phyloP scores from a whole-genome alignment of 1,140 invertebrate genomes.

The Nephila pilipes region DNA sequence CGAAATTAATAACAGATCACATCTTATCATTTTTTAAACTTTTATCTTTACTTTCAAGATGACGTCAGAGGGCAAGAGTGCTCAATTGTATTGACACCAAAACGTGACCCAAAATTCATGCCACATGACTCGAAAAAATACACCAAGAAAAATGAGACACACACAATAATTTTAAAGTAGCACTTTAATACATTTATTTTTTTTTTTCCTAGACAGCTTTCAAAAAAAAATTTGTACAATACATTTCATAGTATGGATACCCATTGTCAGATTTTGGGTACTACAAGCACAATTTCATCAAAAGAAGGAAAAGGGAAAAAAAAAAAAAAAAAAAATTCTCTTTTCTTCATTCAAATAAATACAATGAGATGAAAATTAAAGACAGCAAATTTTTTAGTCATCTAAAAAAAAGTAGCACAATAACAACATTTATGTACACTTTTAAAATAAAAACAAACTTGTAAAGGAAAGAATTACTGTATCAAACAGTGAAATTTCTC shows the following conservation, averaged over 20 bases:
- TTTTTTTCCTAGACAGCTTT: slow-evolving; percentile 45
- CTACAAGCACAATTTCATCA: slow-evolving; percentile 23
- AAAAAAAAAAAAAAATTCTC: not conserved
- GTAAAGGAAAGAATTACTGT: not conserved
- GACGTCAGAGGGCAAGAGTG: slow-evolving; percentile 30
- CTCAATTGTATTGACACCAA: slow-evolving; percentile 80
- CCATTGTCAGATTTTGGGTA: not conserved
- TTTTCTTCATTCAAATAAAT: slow-evolving; percentile 5
- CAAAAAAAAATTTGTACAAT: slow-evolving; percentile 71
- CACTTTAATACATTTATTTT: slow-evolving; percentile 55
- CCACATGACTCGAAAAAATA: slow-evolving; percentile 46
- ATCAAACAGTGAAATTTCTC: slow-evolving; percentile 44
- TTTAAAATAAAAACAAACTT: slow-evolving; percentile 32
- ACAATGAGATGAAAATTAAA: not conserved
- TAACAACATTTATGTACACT: slow-evolving; percentile 30
- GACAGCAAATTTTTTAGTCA: not conserved
- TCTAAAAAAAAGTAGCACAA: slow-evolving; percentile 19
- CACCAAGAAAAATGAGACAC: slow-evolving; percentile 79
- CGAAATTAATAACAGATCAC: no score
- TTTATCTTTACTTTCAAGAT: not conserved
- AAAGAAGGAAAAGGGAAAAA: not conserved
- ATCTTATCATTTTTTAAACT: not conserved
- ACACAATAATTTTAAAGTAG: slow-evolving; percentile 62
- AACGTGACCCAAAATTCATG: slow-evolving; percentile 60
- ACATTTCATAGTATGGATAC: slow-evolving; percentile 48